Conservation (phyloP, 2,797 vertebrate genomes). For the Cephalopachus bancanus region DNA sequence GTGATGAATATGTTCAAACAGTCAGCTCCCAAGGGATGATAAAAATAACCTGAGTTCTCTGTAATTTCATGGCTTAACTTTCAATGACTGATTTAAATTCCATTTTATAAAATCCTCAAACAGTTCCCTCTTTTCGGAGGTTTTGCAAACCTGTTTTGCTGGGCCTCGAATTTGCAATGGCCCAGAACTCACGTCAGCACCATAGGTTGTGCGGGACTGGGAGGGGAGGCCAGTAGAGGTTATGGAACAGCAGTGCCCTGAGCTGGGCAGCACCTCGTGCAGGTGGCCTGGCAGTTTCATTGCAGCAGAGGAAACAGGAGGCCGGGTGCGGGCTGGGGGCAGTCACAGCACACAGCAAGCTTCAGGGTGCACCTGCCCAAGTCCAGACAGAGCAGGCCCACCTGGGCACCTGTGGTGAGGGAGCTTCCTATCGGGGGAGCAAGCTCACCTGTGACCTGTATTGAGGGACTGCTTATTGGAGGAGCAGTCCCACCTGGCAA, state of each 20-base stretch:
- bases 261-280: not conserved
- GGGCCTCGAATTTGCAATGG: not conserved
- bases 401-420: too few species aligned
- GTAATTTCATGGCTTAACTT: conserved; percentile 48
- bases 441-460: too few species aligned
- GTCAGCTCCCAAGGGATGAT: conserved; percentile 57
- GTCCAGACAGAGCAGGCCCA: not conserved
- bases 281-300: not conserved
- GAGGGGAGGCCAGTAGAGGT: not conserved
- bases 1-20: conserved; percentile 62
- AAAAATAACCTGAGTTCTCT: conserved; percentile 61
- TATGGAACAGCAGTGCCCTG: not conserved
- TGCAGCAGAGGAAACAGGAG: not conserved
- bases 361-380: not conserved
- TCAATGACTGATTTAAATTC: conserved; percentile 60
- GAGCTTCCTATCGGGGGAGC: not conserved
- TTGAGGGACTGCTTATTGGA: too few species aligned
- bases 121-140: not conserved
- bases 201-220: not conserved
- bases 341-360: not conserved
- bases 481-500: too few species aligned
- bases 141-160: not conserved
- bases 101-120: conserved; percentile 33
- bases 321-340: not conserved
- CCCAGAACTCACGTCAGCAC: not conserved